Evolutionary conservation across 2,888 invertebrate species (phyloP).

Genomic region (Atherix ibis): DNA sequence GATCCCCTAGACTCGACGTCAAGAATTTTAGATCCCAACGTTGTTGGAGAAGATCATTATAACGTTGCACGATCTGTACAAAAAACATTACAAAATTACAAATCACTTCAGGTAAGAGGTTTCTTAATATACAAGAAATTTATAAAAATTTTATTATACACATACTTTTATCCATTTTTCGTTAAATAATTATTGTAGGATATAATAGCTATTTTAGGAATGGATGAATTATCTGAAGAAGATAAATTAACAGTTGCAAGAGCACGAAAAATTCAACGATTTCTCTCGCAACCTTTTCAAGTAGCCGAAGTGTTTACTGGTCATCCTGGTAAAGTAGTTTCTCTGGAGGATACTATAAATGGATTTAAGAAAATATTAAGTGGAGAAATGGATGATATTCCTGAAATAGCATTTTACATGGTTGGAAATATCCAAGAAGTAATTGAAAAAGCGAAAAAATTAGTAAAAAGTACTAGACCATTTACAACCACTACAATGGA

Average conservation of each 20-base stretch:
- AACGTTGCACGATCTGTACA: constrained; percentile 78
- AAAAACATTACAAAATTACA: constrained; percentile 75
- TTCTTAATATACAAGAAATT: constrained; percentile 32
- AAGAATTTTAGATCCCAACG: constrained; percentile 85
- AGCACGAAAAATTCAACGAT: constrained; percentile 87
- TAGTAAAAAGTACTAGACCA: constrained; percentile 15
- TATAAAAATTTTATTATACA: constrained; percentile 25
- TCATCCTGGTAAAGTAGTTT: constrained; percentile 77
- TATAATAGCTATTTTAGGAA: constrained; percentile 90
- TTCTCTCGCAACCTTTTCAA: constrained; percentile 85
- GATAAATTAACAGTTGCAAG: constrained; percentile 88
- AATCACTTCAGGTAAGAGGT: constrained; percentile 48
- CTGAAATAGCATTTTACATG: constrained; percentile 95
- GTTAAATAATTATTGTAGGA: constrained; percentile 57
- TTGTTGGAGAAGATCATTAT: constrained; percentile 81
- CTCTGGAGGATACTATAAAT: constrained; percentile 71
- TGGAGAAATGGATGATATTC: constrained; percentile 80
- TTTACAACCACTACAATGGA: not conserved
- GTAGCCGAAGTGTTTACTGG: constrained; percentile 93
- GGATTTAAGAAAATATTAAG: constrained; percentile 72
- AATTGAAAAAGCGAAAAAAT: constrained; percentile 57
- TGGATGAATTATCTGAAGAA: constrained; percentile 89
- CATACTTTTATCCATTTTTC: not conserved
- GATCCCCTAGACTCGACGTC: constrained; percentile 89
- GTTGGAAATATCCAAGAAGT: constrained; percentile 88